phyloP scores from a whole-genome alignment of 2,113 vertebrate species.

The Xyrauchen texanus region DNA sequence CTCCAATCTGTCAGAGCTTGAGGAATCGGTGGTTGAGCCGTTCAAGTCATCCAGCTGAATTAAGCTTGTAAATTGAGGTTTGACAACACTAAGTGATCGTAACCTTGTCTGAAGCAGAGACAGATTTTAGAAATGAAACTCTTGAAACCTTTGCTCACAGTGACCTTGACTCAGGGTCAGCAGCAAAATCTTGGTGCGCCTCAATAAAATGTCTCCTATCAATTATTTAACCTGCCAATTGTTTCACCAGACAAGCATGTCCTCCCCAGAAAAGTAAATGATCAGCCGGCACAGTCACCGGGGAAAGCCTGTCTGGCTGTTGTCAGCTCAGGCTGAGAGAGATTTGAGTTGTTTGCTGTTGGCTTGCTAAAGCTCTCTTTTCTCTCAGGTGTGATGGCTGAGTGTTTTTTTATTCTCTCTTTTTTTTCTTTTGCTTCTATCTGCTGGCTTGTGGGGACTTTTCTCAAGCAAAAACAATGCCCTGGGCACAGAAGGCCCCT shows the following conservation, averaged over 20 bases:
- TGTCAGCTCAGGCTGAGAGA: constrained; percentile 50
- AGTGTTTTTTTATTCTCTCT: neutral
- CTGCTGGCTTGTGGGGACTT: constrained; percentile 55
- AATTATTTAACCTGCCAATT: constrained; percentile 74
- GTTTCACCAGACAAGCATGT: constrained; percentile 70
- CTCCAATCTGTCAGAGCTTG: constrained; percentile 14
- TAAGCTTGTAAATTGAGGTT: constrained; percentile 16
- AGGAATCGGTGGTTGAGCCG: neutral
- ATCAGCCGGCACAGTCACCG: constrained; percentile 64
- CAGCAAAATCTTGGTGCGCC: constrained; percentile 56
- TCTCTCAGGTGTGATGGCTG: constrained; percentile 26
- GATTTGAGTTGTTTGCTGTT: constrained; percentile 43
- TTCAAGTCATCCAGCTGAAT: neutral
- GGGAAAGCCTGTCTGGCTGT: constrained; percentile 62
- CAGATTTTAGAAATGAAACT: constrained; percentile 7
- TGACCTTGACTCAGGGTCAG: constrained; percentile 59
- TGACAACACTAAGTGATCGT: constrained; percentile 9
- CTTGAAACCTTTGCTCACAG: neutral
- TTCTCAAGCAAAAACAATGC: constrained; percentile 70
- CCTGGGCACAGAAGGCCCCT: constrained; percentile 67
- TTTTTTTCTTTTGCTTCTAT: constrained; percentile 18
- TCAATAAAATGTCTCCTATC: constrained; percentile 71
- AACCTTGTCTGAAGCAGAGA: neutral
- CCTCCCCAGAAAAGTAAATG: constrained; percentile 68
- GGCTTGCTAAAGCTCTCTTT: constrained; percentile 37